A percentile compares a stretch with the other conserved stretches of the same genome.
Evolutionary conservation across 2,113 vertebrate species (phyloP).

Genomic region (Smithornis capensis): DNA sequence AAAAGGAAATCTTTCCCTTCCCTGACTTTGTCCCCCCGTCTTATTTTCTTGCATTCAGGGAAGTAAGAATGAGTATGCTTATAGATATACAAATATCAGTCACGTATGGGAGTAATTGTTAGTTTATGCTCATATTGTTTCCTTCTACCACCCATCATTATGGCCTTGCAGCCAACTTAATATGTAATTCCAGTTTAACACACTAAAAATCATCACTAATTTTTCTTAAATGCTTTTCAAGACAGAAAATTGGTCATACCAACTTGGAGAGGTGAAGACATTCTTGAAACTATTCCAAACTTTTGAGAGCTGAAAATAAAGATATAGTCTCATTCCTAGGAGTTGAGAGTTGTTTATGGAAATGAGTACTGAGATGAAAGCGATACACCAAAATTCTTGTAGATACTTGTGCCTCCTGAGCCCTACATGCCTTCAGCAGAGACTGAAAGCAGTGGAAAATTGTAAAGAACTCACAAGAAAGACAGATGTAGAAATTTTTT

Average conservation of each 20-base stretch:
- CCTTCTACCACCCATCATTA: neutral
- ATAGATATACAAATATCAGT: neutral
- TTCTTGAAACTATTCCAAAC: constrained; percentile 39
- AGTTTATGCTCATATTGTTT: neutral
- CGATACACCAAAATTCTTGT: neutral
- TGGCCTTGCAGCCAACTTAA: neutral
- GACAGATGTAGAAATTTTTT: neutral
- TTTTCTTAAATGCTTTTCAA: constrained; percentile 26
- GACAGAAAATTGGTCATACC: neutral
- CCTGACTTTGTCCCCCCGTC: neutral
- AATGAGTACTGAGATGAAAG: constrained; percentile 21
- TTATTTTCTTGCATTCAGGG: neutral
- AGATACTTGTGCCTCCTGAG: constrained; percentile 29
- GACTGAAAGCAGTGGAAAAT: neutral
- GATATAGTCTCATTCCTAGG: neutral
- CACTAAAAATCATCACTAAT: neutral
- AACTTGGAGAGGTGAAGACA: neutral
- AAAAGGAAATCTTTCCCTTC: neutral
- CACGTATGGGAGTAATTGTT: neutral
- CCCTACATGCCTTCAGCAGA: neutral
- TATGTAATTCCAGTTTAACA: neutral
- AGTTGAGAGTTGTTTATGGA: constrained; percentile 17
- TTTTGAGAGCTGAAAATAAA: constrained; percentile 9
- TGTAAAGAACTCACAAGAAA: neutral
- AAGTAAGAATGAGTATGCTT: neutral